Percentiles rank a stretch among this genome's conserved stretches.
phyloP scores from a whole-genome alignment of 2,888 invertebrate genomes.

The Branchellion lobata region DNA sequence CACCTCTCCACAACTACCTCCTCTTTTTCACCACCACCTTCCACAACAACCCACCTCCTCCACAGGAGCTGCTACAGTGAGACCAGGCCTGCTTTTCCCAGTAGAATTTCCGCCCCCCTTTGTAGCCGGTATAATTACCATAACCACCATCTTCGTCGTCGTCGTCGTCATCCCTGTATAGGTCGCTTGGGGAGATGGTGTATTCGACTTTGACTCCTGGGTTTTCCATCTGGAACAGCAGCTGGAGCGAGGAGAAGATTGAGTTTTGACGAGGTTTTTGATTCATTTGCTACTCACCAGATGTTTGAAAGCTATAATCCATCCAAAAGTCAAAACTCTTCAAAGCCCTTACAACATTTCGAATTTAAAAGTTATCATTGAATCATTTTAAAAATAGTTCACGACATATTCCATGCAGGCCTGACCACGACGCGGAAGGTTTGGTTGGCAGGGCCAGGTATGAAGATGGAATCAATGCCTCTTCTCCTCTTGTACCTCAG shows the following conservation, averaged over 20 bases:
- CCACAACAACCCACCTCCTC: conserved; percentile 72
- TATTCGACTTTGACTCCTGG: conserved; percentile 83
- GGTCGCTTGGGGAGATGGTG: conserved; percentile 68
- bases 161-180: neutral
- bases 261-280: too few species aligned
- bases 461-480: conserved; percentile 77
- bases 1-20: too few species aligned
- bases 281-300: too few species aligned
- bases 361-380: too few species aligned
- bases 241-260: conserved; percentile 63
- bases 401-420: too few species aligned
- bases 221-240: conserved; percentile 73
- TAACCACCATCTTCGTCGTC: neutral
- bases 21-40: too few species aligned
- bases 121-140: conserved; percentile 57
- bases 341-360: too few species aligned
- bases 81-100: conserved; percentile 80
- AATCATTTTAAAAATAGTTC: neutral
- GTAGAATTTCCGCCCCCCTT: conserved; percentile 67
- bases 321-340: too few species aligned
- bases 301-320: too few species aligned
- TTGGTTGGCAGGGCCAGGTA: conserved; percentile 79
- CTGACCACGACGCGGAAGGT: conserved; percentile 79
- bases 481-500: conserved; percentile 75
- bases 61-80: conserved; percentile 76